Conservation (phyloP, 2,888 invertebrate genomes). For the Sphaerophoria taeniata region DNA sequence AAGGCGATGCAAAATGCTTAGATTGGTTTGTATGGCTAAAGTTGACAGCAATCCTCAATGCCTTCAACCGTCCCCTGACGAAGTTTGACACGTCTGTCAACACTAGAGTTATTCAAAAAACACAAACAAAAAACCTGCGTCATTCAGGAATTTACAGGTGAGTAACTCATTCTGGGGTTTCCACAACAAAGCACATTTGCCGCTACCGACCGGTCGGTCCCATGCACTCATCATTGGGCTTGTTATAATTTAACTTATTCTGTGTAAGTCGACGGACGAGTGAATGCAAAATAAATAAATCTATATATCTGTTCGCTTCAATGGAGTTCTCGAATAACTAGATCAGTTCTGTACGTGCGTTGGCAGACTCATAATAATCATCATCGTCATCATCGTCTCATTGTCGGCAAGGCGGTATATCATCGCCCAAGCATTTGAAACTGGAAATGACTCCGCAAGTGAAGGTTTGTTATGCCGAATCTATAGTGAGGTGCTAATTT, state of each 20-base stretch:
- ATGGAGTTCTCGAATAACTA: conserved; percentile 67
- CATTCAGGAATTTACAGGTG: conserved; percentile 58
- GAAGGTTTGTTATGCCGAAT: background rate
- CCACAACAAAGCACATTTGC: conserved; percentile 40
- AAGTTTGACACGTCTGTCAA: background rate
- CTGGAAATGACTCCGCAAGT: background rate
- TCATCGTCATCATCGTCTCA: conserved; percentile 1
- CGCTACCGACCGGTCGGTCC: conserved; percentile 13
- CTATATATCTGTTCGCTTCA: too few relatives aligned
- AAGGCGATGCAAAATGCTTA: conserved; percentile 14
- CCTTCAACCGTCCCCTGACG: background rate
- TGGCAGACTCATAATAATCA: conserved; percentile 23
- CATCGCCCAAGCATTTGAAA: background rate
- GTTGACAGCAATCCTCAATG: background rate
- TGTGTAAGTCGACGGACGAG: background rate
- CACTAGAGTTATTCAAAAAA: background rate
- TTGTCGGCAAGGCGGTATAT: too few relatives aligned
- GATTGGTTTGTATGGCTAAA: conserved; percentile 35
- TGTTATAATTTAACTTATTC: conserved; percentile 39
- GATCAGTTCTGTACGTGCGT: conserved; percentile 48
- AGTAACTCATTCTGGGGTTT: conserved; percentile 58
- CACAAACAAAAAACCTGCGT: conserved; percentile 42
- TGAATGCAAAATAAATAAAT: too few relatives aligned
- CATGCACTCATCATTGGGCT: conserved; percentile 32
- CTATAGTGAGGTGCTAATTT: background rate